Percentiles rank a stretch among this genome's conserved stretches.
phyloP scores from a whole-genome alignment of 2,113 vertebrate species.

The Cyprinodon tularosa region DNA sequence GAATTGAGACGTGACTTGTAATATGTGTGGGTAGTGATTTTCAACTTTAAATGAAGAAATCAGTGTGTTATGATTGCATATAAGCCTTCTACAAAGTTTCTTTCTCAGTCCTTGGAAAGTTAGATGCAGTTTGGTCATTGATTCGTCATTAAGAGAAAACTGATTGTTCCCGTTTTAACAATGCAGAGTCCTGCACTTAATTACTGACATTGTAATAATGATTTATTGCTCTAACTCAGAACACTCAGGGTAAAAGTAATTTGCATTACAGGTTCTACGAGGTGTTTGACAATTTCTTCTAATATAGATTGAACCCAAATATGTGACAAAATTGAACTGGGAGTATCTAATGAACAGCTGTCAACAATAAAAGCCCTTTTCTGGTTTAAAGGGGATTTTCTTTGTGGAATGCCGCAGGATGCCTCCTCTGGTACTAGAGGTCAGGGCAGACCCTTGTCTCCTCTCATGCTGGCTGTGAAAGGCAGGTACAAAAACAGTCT shows the following conservation, averaged over 20 bases:
- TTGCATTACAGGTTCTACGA: background rate
- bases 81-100: constrained; percentile 1
- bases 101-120: constrained; percentile 2
- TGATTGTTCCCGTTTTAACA: background rate
- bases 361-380: constrained; percentile 11
- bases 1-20: constrained; percentile 36
- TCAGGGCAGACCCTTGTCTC: constrained; percentile 32
- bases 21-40: constrained; percentile 27
- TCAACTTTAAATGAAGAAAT: constrained; percentile 44
- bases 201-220: background rate
- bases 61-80: constrained; percentile 22
- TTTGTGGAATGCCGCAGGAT: constrained; percentile 26
- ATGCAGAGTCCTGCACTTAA: background rate
- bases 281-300: background rate
- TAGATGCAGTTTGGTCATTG: constrained; percentile 3
- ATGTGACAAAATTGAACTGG: constrained; percentile 45
- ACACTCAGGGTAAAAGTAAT: background rate
- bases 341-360: constrained; percentile 32
- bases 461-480: constrained; percentile 53
- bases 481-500: constrained; percentile 72
- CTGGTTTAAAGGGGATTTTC: constrained; percentile 20
- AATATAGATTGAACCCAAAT: constrained; percentile 44
- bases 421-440: constrained; percentile 35
- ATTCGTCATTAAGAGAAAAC: background rate
- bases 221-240: background rate